Conservation (phyloP, 2,113 vertebrate species). For the Aptenodytes patagonicus region DNA sequence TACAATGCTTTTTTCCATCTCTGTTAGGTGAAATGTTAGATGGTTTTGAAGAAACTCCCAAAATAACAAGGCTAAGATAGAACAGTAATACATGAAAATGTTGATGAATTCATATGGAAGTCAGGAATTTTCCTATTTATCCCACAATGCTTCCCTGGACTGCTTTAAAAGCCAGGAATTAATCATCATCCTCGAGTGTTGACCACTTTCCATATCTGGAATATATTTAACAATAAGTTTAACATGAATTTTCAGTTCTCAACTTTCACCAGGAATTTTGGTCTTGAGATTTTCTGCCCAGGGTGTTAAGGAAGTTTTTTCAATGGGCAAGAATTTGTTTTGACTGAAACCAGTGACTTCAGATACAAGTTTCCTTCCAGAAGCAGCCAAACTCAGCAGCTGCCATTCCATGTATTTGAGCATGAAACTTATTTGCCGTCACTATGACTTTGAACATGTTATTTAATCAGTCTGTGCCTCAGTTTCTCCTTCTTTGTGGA, state of each 20-base stretch:
- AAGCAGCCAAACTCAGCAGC: background rate
- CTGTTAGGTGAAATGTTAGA: background rate
- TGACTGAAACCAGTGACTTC: background rate
- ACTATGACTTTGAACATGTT: background rate
- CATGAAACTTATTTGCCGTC: background rate
- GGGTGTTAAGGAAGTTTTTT: background rate
- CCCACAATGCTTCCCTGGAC: background rate
- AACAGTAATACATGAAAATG: background rate
- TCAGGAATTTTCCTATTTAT: background rate
- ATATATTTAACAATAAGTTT: background rate
- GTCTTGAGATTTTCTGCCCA: background rate
- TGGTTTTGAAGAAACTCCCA: background rate
- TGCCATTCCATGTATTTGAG: background rate
- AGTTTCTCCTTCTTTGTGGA: background rate
- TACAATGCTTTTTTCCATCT: background rate
- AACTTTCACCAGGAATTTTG: background rate
- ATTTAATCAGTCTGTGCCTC: background rate
- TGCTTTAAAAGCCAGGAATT: background rate
- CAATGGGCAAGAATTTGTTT: background rate
- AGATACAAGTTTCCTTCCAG: background rate
- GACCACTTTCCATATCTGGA: background rate
- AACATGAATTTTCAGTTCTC: background rate
- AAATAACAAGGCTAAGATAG: background rate
- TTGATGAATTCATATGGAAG: background rate
- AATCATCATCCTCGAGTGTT: background rate